Base-by-base conservation (phyloP, 30 jellyfish, hydroid and myxozoan species). In the Hydractinia symbiolongicarpus region DNA sequence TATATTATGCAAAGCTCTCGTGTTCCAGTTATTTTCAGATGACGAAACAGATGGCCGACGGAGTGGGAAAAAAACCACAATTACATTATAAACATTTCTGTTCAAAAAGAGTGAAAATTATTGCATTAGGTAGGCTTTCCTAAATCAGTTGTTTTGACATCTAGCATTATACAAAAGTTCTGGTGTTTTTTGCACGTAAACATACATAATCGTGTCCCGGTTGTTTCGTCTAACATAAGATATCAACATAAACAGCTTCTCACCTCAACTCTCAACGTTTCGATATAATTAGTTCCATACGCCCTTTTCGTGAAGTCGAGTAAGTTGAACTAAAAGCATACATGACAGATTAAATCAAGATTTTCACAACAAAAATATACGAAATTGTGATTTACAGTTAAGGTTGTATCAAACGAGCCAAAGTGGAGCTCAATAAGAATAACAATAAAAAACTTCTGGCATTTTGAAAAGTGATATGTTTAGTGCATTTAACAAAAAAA, bases 231-330 rank as follows among this genome's bases (percentile, higher is more conserved):
- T 30, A 64, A 13, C 74, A 64, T 2, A 6, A 64, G 40, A 7
- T 6, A 7, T 64, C 17, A 64, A 64, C 74, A 30, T 30, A 30
- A 30, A 30, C 2, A 30, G 44, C 44, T 30, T 30, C 10, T 54
- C 66, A 94, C 97, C 95, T 88, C 96, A 13, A 94, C 97, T 72
- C 96, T 88, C 7, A 94, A 86, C n/a, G 97, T 86, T 83, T 94
- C 99, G 44, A 88, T 94, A 81, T 88, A 94, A 61, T 88, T 84
- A n/a, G 97, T 94, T 16, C 97, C 99, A 82, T 94, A 94, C 49
- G 97, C 97, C 75, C 99, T 93, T 55, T 96, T 81, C 54, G 97
- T 88, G 93, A 94, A 94, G 83, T 94, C 99, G 5, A 95, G 81
- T 55, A 94, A 81, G 71, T 92, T 87, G 84, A 91, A 86, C 95